Evolutionary conservation across 2,888 invertebrate species (phyloP), one percentile per base, ranked within the genome.

Genomic region (Drosophila pegasa): DNA sequence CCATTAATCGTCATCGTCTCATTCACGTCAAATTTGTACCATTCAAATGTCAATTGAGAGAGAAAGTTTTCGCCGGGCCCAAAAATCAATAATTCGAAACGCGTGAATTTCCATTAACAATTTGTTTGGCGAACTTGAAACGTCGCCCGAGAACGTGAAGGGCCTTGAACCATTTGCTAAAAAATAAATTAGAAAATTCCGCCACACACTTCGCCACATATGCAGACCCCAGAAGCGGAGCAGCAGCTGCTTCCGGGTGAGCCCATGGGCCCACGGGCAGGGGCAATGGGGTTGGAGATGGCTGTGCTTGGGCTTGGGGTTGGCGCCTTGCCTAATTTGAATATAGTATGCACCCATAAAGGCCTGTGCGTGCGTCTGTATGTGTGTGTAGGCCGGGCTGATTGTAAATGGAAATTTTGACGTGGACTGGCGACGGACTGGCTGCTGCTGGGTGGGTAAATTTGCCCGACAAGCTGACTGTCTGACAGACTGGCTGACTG

Each of bases 111-210:
- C 88, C 88, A 88, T 90, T 89, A 78, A 75, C 78, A 89, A 84
- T 87, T 78, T 81, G 79, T 80, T 80, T 71, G 74, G 56, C 75
- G 73, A 67, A 59, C 83, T 81, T 86, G 88, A 82, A 77, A 69
- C 65, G 62, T 50, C 40, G 64, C 27, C 33, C 16, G 20, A 50
- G 27, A 65, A 65, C 80, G 55, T 67, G 70, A 78, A 80, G 75
- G 87, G 90, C 91, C 90, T 91, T 91, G 91, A 91, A 90, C 88
- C 84, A 87, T 87, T 88, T 89, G 89, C 74, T 80, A 87, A 75
- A 85, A 90, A 91, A 90, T 91, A 91, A 91, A 91, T 91, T 91
- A 89, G 85, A 89, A 91, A 91, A 91, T 91, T 91, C 91, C 88
- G 80, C 76, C 80, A 82, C 89, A 82, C 78, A 59, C 68, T 67